Percentiles rank a stretch among this genome's conserved stretches.
Conservation (phyloP, 2,888 invertebrate species). For the Syrista parreyssii region DNA sequence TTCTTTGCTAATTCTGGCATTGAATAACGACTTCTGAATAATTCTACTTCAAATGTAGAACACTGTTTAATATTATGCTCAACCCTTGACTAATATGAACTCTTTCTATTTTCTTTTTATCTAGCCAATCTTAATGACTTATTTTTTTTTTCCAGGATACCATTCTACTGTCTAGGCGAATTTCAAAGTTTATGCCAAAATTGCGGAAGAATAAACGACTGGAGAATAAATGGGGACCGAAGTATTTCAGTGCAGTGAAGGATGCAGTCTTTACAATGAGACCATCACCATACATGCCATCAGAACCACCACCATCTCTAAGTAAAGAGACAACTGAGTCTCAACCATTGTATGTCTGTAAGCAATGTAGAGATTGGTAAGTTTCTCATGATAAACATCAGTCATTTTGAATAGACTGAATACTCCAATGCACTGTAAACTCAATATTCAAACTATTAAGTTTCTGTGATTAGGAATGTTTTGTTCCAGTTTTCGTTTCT, state of each 20-base stretch:
- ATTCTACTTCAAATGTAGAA: neutral
- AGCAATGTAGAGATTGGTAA: conserved; percentile 58
- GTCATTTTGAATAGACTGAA: neutral
- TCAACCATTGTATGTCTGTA: conserved; percentile 40
- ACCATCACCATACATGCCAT: conserved; percentile 41
- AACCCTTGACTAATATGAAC: neutral
- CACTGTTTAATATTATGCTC: neutral
- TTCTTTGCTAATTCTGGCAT: neutral
- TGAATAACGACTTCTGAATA: neutral
- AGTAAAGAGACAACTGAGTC: conserved; percentile 33
- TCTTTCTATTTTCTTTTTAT: neutral
- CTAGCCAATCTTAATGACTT: neutral
- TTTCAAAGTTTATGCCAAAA: conserved; percentile 34
- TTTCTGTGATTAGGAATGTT: neutral
- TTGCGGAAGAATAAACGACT: conserved; percentile 45
- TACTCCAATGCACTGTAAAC: neutral
- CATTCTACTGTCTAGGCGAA: neutral
- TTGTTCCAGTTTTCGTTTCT: conserved; percentile 53
- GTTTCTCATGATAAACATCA: conserved; percentile 18
- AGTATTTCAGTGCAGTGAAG: conserved; percentile 48
- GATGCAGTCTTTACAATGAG: conserved; percentile 50
- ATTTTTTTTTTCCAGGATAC: neutral
- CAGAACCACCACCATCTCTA: conserved; percentile 42
- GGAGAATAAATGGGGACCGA: conserved; percentile 42
- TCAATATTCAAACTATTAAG: neutral